These are phyloP conservation scores for Nautilus pompilius DNA, from an alignment of 1,140 invertebrate species.

Conservation along the genomic window DNA sequence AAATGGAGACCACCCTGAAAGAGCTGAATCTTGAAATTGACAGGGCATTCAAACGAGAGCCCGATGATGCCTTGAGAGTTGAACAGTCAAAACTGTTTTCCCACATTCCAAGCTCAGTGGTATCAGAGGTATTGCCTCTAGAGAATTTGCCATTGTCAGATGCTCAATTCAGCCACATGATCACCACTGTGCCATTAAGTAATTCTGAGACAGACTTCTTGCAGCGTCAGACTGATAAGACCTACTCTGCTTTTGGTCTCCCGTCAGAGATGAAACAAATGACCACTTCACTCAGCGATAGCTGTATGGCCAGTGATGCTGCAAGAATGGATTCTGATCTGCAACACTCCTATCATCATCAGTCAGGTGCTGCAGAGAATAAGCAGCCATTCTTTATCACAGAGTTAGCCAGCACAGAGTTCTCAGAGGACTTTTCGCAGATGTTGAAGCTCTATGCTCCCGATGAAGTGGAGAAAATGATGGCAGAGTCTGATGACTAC, in stretches of 20 bases:
- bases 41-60: constrained; percentile 34
- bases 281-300: no score
- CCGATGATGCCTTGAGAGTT: constrained; percentile 14
- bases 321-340: no score
- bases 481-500: neutral
- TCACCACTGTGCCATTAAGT: neutral
- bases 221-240: constrained; percentile 9
- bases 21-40: constrained; percentile 47
- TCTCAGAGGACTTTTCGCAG: neutral
- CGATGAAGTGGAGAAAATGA: neutral
- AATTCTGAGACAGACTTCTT: constrained; percentile 13
- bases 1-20: constrained; percentile 32
- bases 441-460: constrained; percentile 3
- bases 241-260: no score
- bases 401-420: no score
- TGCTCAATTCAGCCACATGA: neutral
- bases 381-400: no score
- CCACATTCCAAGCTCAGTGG: constrained; percentile 6
- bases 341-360: no score
- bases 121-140: constrained; percentile 7
- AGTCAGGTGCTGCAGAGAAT: no score
- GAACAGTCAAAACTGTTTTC: constrained; percentile 14
- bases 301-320: no score
- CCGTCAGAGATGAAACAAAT: no score
- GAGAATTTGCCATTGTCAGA: neutral